Evolutionary conservation across 2,888 invertebrate species (phyloP).

Genomic region (Pollenia amentaria): DNA sequence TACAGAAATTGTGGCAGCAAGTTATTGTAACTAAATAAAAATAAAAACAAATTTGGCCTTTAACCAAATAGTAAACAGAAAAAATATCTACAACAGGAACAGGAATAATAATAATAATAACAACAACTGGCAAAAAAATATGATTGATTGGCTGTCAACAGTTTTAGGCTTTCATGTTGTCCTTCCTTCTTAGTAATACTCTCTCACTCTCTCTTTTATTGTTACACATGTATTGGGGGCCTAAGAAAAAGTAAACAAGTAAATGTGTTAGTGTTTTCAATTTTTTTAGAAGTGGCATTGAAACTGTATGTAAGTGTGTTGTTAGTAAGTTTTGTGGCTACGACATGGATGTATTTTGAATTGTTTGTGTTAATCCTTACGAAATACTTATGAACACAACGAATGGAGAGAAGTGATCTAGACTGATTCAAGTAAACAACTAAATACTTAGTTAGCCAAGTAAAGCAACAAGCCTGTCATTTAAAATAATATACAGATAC

Average conservation of each 20-base stretch:
- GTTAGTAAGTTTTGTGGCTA: slow-evolving; percentile 29
- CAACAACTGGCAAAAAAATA: slow-evolving; percentile 17
- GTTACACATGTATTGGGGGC: neutral
- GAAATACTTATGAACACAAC: slow-evolving; percentile 19
- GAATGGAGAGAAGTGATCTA: slow-evolving; percentile 22
- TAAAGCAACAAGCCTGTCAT: slow-evolving; percentile 18
- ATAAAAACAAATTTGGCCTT: slow-evolving; percentile 36
- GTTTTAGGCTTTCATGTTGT: slow-evolving; percentile 47
- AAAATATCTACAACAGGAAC: neutral
- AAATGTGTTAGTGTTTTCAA: neutral
- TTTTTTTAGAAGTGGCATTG: slow-evolving; percentile 17
- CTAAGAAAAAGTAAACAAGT: neutral
- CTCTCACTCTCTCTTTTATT: neutral
- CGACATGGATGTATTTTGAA: neutral
- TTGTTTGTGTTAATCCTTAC: slow-evolving; percentile 25
- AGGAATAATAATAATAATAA: neutral
- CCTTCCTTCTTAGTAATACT: slow-evolving; percentile 1
- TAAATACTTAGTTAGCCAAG: neutral
- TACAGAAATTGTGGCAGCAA: neutral
- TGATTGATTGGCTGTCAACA: slow-evolving; percentile 71
- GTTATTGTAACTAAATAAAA: slow-evolving; percentile 13
- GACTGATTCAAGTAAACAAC: slow-evolving; percentile 15
- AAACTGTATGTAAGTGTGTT: neutral
- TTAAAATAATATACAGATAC: slow-evolving; percentile 45
- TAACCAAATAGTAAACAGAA: slow-evolving; percentile 21